These are phyloP conservation scores for Glossosoma conforme DNA, from an alignment of 1,140 invertebrate genomes.

Conservation along the genomic window DNA sequence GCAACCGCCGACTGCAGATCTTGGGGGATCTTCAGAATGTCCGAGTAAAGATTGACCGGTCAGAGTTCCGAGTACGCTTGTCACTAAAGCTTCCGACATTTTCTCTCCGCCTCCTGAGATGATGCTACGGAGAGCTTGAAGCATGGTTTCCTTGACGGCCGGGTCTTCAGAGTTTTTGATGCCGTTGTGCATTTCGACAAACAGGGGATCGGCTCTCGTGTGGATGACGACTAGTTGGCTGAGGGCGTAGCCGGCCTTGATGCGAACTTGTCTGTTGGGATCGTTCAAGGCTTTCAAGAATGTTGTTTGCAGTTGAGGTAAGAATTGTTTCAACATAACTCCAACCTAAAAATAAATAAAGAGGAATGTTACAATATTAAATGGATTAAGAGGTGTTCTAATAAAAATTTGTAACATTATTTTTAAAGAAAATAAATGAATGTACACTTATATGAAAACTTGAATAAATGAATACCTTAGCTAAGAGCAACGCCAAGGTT, in stretches of 20 bases:
- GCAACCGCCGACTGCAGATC: slow-evolving; percentile 79
- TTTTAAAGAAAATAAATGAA: neutral
- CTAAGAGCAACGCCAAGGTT: slow-evolving; percentile 85
- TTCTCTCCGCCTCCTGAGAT: slow-evolving; percentile 81
- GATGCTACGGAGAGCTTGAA: slow-evolving; percentile 83
- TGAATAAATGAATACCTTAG: slow-evolving; percentile 72
- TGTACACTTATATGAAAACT: neutral
- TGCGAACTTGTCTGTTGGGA: slow-evolving; percentile 76
- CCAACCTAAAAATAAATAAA: slow-evolving; percentile 61
- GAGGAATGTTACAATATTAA: slow-evolving; percentile 5
- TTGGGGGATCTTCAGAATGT: slow-evolving; percentile 74
- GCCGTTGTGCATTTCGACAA: slow-evolving; percentile 83
- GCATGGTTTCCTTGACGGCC: slow-evolving; percentile 82
- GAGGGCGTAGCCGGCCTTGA: slow-evolving; percentile 84
- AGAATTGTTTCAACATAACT: slow-evolving; percentile 91
- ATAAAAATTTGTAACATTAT: neutral
- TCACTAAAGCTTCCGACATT: slow-evolving; percentile 76
- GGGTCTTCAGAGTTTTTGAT: slow-evolving; percentile 81
- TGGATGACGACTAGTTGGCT: slow-evolving; percentile 89
- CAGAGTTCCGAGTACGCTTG: slow-evolving; percentile 70
- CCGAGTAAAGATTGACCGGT: slow-evolving; percentile 59
- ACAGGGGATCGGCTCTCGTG: slow-evolving; percentile 80
- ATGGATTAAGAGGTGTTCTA: neutral
- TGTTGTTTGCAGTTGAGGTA: slow-evolving; percentile 97
- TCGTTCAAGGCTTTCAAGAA: slow-evolving; percentile 93